Percentiles rank a stretch among this genome's conserved stretches.
Conservation (phyloP, 2,113 vertebrate species). For the Ailurus styani region DNA sequence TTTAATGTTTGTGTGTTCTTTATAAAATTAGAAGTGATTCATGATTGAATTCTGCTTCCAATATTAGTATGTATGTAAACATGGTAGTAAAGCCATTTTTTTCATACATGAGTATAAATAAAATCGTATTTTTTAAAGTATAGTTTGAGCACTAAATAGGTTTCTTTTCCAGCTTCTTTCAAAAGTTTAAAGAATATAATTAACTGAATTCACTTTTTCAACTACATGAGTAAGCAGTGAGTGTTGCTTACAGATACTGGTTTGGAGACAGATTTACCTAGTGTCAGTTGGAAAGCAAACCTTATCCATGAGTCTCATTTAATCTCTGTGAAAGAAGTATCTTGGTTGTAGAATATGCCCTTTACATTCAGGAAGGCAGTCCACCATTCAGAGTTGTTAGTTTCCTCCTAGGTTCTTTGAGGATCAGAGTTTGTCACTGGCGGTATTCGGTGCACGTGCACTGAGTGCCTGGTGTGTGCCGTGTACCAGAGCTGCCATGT, state of each 20-base stretch:
- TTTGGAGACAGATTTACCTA: not conserved
- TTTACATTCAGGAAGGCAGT: not conserved
- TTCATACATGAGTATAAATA: slow-evolving; percentile 81
- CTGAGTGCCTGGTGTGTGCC: not conserved
- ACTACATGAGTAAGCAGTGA: not conserved
- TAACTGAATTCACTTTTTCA: not conserved
- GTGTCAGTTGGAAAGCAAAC: not conserved
- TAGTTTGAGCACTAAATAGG: slow-evolving; percentile 40
- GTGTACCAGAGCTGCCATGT: not conserved
- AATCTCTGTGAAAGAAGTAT: not conserved
- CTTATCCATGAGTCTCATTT: not conserved
- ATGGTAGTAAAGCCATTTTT: slow-evolving; percentile 62
- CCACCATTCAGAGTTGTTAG: not conserved
- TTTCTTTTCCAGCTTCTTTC: not conserved
- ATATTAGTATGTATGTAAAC: slow-evolving; percentile 62
- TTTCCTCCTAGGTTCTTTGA: not conserved
- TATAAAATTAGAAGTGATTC: slow-evolving; percentile 67
- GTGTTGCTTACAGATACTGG: not conserved
- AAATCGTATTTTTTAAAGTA: slow-evolving; percentile 82
- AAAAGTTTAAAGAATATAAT: not conserved
- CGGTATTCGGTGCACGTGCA: not conserved
- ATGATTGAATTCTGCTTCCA: slow-evolving; percentile 43
- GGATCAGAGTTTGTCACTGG: not conserved
- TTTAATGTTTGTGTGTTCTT: slow-evolving; percentile 65
- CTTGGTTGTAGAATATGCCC: not conserved